Base-by-base conservation (phyloP, 2,888 invertebrate genomes). In the Cryptus armator region DNA sequence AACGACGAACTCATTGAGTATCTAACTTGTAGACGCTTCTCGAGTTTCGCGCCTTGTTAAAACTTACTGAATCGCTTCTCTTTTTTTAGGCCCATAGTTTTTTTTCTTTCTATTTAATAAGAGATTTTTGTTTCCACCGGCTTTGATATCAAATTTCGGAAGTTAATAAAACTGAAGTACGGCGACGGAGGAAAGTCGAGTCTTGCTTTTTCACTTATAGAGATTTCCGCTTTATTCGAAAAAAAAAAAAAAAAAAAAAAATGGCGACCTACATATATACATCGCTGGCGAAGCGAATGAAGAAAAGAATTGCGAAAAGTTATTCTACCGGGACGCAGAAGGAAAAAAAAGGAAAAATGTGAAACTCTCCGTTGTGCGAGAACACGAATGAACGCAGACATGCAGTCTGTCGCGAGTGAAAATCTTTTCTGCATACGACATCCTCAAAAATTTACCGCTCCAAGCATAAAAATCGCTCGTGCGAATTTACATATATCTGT, bases 241-340 rank as follows among this genome's bases (percentile, higher is more conserved):
- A 19, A 44, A 56, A 48, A 48, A 48, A 12, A 44, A 44, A 3
- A 24, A 24, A 24, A 24, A 56, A 56, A 56, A 56, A 10, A 10
- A 24, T 56, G 19, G 10, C 24, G 4, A 37, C 37, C 37, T 37
- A 37, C 29, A 37, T 37, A 16, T 24, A 37, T 32, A 62, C 62
- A 14, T 24, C 62, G 14, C 32, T 9, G 62, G 32, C 7, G n/a
- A n/a, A 32, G 62, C 56, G 24, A 56, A 46, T 32, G 64, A 37
- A 9, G 51, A 75, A 16, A n/a, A 48, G 48, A 64, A 64, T 37
- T 48, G 62, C 37, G 29, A 51, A 37, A 64, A 75, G 64, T 75
- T 75, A 64, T 48, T 48, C 75, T 32, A 37, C 19, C 43, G 19
- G 48, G 12, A 56, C n/a, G 32, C 12, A 43, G 10, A 32, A 29